Conservation (phyloP, 2,797 vertebrate genomes). For the Tamandua tetradactyla region DNA sequence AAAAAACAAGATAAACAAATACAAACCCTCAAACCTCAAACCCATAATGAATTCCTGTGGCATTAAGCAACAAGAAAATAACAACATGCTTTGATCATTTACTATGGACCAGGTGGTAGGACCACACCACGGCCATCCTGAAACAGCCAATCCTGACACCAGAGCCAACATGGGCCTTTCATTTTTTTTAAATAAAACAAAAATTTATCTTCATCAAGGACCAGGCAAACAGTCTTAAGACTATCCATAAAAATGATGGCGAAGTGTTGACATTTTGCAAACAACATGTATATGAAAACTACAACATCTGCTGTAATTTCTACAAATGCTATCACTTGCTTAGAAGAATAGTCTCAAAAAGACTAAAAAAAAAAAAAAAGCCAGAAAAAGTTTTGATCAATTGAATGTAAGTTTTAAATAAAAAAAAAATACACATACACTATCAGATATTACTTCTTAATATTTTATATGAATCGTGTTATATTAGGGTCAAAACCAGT, state of each 20-base stretch:
- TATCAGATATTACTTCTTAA: not conserved
- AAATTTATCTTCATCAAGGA: not conserved
- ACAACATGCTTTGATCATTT: not conserved
- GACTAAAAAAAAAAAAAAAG: not conserved
- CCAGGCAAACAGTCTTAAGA: not conserved
- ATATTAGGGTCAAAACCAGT: not conserved
- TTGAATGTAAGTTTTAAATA: slow-evolving; percentile 21
- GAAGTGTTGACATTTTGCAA: not conserved
- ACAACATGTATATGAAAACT: not conserved
- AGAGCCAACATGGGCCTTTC: not conserved
- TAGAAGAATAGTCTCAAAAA: slow-evolving; percentile 6
- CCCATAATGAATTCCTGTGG: not conserved
- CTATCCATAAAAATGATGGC: not conserved
- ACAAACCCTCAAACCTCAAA: not conserved
- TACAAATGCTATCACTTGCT: not conserved
- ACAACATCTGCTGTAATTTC: not conserved
- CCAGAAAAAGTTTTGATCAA: not conserved
- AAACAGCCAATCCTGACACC: not conserved
- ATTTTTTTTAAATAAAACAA: not conserved
- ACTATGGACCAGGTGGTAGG: not conserved
- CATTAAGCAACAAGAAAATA: not conserved
- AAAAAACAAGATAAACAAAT: not conserved
- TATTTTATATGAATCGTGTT: not conserved
- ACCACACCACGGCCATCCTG: not conserved
- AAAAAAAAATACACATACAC: not conserved